Evolutionary conservation across 2,888 invertebrate species (phyloP).

Genomic region (Pherbina coryleti): DNA sequence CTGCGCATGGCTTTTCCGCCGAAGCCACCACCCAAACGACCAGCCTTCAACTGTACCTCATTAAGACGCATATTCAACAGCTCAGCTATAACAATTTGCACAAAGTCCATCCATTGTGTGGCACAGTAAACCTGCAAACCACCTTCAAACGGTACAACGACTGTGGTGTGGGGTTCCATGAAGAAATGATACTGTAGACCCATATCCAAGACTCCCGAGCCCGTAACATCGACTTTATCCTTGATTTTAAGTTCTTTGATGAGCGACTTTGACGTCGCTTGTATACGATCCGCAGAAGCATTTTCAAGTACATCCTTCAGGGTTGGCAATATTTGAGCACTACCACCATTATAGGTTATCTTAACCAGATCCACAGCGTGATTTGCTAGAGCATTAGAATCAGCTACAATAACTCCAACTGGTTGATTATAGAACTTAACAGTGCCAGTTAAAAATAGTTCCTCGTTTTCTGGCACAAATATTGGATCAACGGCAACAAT

Average conservation of each 20-base stretch:
- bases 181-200: conserved; percentile 81
- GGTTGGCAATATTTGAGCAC: conserved; percentile 62
- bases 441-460: conserved; percentile 62
- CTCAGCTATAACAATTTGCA: conserved; percentile 73
- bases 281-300: conserved; percentile 54
- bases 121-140: conserved; percentile 77
- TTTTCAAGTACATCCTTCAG: conserved; percentile 70
- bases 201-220: conserved; percentile 72
- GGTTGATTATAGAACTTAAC: conserved; percentile 79
- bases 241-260: conserved; percentile 48
- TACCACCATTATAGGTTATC: conserved; percentile 69
- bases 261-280: conserved; percentile 55
- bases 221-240: conserved; percentile 50
- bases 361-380: conserved; percentile 73
- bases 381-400: conserved; percentile 73
- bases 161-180: conserved; percentile 80
- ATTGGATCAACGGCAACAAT: conserved; percentile 55
- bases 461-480: conserved; percentile 61
- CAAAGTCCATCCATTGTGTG: conserved; percentile 76
- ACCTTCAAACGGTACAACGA: conserved; percentile 79
- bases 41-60: conserved; percentile 79
- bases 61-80: conserved; percentile 74
- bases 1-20: conserved; percentile 81
- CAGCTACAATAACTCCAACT: conserved; percentile 80
- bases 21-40: conserved; percentile 84